Percentiles rank a stretch among this genome's conserved stretches.
Conservation (phyloP, 1,140 invertebrate species). For the Aphis gossypii region DNA sequence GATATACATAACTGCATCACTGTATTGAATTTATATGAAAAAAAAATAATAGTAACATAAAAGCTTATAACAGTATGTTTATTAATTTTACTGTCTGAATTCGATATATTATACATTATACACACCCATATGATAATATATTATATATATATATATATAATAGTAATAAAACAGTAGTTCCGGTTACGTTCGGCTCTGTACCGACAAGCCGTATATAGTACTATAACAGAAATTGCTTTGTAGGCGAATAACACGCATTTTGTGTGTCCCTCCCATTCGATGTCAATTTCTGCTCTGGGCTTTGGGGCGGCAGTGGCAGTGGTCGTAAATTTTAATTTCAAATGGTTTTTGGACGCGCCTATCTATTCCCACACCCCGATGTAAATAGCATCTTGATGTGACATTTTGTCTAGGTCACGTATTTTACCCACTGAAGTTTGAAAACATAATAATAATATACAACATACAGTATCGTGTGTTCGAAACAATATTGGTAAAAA, state of each 20-base stretch:
- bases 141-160: not conserved
- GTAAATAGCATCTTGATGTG: slow-evolving; percentile 16
- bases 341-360: slow-evolving; percentile 19
- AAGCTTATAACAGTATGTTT: not conserved
- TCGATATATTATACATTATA: slow-evolving; percentile 13
- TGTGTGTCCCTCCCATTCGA: slow-evolving; percentile 4
- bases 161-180: slow-evolving; percentile 11
- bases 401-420: slow-evolving; percentile 26
- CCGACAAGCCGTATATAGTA: slow-evolving; percentile 18
- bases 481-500: not conserved
- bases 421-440: not conserved
- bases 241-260: slow-evolving; percentile 26
- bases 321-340: slow-evolving; percentile 33
- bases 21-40: not conserved
- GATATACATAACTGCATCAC: not conserved
- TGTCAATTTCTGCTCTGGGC: slow-evolving; percentile 19
- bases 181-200: not conserved
- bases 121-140: not conserved
- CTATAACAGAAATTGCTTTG: slow-evolving; percentile 22
- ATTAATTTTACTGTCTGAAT: slow-evolving; percentile 12
- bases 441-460: not conserved
- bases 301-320: not conserved
- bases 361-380: not conserved
- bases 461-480: not conserved
- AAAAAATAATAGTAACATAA: not conserved